Evolutionary conservation across 2,113 vertebrate species (phyloP).

Genomic region (Antennarius striatus): DNA sequence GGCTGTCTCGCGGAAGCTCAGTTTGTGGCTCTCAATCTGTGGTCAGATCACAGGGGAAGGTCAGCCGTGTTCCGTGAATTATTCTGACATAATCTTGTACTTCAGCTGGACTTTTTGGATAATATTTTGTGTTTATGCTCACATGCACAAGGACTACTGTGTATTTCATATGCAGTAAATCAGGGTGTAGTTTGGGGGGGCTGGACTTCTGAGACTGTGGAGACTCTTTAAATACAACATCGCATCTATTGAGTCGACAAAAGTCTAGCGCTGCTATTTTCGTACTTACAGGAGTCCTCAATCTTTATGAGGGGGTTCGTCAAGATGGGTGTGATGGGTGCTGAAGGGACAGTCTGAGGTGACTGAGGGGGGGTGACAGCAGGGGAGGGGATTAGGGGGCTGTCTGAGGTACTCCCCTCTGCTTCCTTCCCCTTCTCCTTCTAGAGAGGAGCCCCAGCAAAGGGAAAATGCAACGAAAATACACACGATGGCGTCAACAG

Average conservation of each 20-base stretch:
- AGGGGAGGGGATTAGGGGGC: slow-evolving; percentile 77
- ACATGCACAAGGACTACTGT: too few species aligned
- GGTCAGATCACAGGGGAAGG: background rate
- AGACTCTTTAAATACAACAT: background rate
- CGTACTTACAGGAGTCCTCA: slow-evolving; percentile 88
- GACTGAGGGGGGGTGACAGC: slow-evolving; percentile 80
- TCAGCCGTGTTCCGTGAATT: background rate
- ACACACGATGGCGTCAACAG: slow-evolving; percentile 64
- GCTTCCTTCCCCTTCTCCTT: slow-evolving; percentile 87
- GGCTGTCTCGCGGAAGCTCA: slow-evolving; percentile 94
- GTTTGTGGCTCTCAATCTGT: slow-evolving; percentile 96
- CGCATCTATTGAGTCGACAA: too few species aligned
- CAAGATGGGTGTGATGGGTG: slow-evolving; percentile 76
- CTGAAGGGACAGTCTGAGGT: slow-evolving; percentile 81
- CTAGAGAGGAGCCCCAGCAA: slow-evolving; percentile 81
- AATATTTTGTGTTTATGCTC: background rate
- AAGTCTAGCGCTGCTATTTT: background rate
- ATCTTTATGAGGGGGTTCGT: slow-evolving; percentile 82
- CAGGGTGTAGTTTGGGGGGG: too few species aligned
- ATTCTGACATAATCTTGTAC: too few species aligned
- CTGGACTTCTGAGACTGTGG: too few species aligned
- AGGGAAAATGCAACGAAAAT: slow-evolving; percentile 70
- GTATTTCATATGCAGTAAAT: too few species aligned
- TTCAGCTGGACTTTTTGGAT: background rate
- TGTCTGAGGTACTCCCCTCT: slow-evolving; percentile 66